phyloP scores from a whole-genome alignment of 1,140 invertebrate species.

The Drosophila bocki region DNA sequence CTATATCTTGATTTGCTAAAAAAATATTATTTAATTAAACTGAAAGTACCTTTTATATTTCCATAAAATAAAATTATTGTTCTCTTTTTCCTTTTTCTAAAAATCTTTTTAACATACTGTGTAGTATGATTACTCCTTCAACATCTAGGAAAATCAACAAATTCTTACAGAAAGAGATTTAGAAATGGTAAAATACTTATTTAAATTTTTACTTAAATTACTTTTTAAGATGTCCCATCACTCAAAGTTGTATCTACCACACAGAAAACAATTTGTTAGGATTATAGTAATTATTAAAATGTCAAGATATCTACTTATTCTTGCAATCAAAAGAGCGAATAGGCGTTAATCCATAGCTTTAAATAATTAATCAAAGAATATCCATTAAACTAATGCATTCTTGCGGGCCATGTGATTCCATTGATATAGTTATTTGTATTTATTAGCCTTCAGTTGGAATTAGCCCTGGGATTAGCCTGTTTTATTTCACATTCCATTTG shows the following conservation, averaged over 20 bases:
- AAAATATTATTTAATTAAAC: no score
- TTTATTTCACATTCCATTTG: neutral
- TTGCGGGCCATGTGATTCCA: neutral
- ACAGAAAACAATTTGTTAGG: neutral
- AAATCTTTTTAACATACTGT: no score
- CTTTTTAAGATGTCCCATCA: neutral
- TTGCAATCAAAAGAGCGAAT: neutral
- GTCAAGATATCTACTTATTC: neutral
- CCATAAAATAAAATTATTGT: no score
- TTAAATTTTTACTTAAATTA: neutral
- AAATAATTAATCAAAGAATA: conserved; percentile 7
- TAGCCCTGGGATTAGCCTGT: neutral
- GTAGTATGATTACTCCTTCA: no score
- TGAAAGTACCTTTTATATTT: no score
- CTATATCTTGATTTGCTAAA: no score
- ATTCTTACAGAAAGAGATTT: no score
- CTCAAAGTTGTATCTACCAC: neutral
- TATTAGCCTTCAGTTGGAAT: conserved; percentile 3
- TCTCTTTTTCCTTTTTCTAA: no score
- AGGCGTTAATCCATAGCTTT: neutral
- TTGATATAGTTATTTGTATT: conserved; percentile 17
- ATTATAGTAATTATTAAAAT: neutral
- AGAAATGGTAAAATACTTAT: no score
- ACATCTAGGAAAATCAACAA: no score
- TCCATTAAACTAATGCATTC: conserved; percentile 15